Evolutionary conservation across 2,113 vertebrate species (phyloP), one percentile per base, ranked within the genome.

Genomic region (Silurus meridionalis): DNA sequence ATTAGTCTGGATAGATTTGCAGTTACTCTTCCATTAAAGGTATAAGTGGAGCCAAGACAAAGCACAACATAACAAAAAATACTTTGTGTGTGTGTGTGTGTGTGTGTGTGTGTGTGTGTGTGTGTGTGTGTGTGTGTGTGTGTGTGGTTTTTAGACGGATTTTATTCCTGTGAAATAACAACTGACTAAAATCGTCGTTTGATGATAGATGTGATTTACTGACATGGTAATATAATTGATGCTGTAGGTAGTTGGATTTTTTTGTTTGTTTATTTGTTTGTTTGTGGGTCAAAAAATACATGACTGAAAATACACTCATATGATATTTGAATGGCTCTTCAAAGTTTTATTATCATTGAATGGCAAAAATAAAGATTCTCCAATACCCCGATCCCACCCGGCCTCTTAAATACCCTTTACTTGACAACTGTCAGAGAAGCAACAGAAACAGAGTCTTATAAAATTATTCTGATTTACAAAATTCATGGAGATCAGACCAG

Each of bases 391-490:
- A 55, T 86, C 71, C 88, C 77, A 67, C 82, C 81, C 69, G 57
- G 50, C 52, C 75, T 63, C 25, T 57, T 83, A 61, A 74, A 67
- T 80, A 52, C 67, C 83, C 67, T 80, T 71, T 66, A 28, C n/a
- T 66, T 89, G 58, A 85, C 82, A 84, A 71, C 57, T 80, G 88
- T 85, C 74, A 90, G 48, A 89, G 74, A 87, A 81, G 82, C 78
- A 85, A 87, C 89, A 86, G 86, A 55, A 92, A 93, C 91, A 92
- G 86, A 92, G 85, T 86, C 89, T 94, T 91, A 94, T 93, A 93
- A 95, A 93, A 93, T 89, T 85, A 94, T 92, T 93, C 90, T 85
- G 91, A 90, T 85, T 93, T 94, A 91, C 93, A 95, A 94, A 95
- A 95, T 94, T 93, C 93, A 94, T 63, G 87, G 84, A 89, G 88